Base-by-base conservation (phyloP, 2,888 invertebrate genomes). In the Drosophila neotestacea region DNA sequence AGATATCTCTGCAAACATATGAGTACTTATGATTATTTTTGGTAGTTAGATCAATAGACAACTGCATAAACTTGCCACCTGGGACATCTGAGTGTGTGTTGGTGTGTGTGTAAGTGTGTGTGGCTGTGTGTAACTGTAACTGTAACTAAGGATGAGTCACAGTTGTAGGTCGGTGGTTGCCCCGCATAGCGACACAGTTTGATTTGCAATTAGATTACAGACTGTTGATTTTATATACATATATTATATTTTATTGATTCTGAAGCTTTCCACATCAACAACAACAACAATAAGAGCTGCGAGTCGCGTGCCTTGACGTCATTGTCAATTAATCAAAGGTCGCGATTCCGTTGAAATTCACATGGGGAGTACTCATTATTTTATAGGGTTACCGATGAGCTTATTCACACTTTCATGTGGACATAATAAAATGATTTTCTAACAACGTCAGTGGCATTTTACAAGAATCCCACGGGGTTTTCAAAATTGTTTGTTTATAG, bases 281-380 rank as follows among this genome's bases (percentile, higher is more conserved):
- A 64, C 79, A 52, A 9, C 13, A n/a, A 36, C 10, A n/a, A 36
- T 36, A 56, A 16, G 16, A 39, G 6, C 34, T 22, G 11, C 67
- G 54, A 68, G 81, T 78, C 83, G 85, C 83, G 83, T 83, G 83
- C 79, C 75, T 68, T 83, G 81, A 83, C 82, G 82, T 86, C 85
- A 83, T 69, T 63, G 62, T 28, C 55, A 28, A 50, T 63, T 50
- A 52, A 64, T 72, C 86, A 84, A 83, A 84, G 85, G 73, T 86
- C 75, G 72, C 46, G 51, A 55, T 73, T 85, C 71, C 46, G 50
- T 56, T 54, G 71, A 64, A 70, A 44, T 59, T 68, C 47, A 4
- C 39, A 46, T 39, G 41, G 62, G 56, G 59, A 55, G 54, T 36
- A 48, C 41, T 51, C n/a, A 28, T 13, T 13, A 22, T 28, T 48